Base-by-base conservation (phyloP, 37 sponge, comb jelly and placozoan genomes). In the Theonella swinhoei region DNA sequence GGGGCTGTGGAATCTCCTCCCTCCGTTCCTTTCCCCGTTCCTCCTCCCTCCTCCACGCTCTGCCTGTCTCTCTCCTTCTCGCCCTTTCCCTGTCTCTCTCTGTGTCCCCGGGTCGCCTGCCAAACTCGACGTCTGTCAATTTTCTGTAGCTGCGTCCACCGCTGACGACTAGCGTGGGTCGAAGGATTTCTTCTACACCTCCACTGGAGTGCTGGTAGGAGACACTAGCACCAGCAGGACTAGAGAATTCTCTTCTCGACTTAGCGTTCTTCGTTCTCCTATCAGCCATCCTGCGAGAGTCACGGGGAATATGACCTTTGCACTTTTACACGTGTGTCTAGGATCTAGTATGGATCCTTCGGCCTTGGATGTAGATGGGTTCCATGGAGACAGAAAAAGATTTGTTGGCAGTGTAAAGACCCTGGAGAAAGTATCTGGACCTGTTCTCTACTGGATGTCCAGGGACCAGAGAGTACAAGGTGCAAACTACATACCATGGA, bases 81-180 rank as follows among this genome's bases (percentile, higher is more conserved):
- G 7, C 9, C 33, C 68, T 67, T 20, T 67, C n/a, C n/a, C n/a
- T n/a, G n/a, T 67, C 68, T 67, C 68, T 67, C 68, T 17, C 68
- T n/a, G n/a, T n/a, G n/a, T n/a, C n/a, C n/a, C n/a, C n/a, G n/a
- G n/a, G n/a, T 67, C 68, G 29, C 69, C 34, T 25, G 1, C 69
- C 69, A 80, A 80, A 80, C 7, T 29, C 43, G 38, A 29, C 34
- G 33, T 70, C 60, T 24, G 31, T 80, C 61, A 82, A 62, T 32
- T 77, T 68, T 39, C 89, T 64, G 65, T 90, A 90, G 36, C 72
- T 73, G 4, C 90, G 61, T 39, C 85, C 85, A 32, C 74, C 64
- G 31, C 82, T 70, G 31, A 85, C 75, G 41, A 90, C 62, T 7
- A 90, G 62, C 42, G 71, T 70, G 22, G 90, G 90, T 41, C 74